These are phyloP conservation scores for Sander vitreus DNA, from an alignment of 2,113 vertebrate species.

Conservation along the genomic window DNA sequence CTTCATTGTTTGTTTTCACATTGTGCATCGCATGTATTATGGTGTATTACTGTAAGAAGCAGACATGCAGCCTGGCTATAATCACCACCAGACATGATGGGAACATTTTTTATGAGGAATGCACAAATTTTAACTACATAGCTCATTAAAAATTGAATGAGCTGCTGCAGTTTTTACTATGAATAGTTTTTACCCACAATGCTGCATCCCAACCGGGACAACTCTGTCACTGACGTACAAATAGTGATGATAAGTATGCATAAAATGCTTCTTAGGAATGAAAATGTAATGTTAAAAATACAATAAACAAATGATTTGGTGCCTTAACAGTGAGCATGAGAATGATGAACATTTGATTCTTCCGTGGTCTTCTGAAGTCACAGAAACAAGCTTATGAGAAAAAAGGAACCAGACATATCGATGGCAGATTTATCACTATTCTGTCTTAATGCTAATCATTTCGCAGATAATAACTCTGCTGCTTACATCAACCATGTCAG, in stretches of 20 bases:
- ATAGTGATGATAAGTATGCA: constrained; percentile 16
- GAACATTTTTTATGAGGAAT: constrained; percentile 47
- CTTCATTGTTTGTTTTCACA: constrained; percentile 45
- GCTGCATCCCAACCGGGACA: not conserved
- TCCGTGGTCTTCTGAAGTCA: constrained; percentile 12
- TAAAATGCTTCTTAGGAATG: not conserved
- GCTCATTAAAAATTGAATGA: constrained; percentile 55
- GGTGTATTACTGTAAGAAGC: constrained; percentile 32
- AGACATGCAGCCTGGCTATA: constrained; percentile 45
- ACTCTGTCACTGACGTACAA: constrained; percentile 15
- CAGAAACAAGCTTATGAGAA: constrained; percentile 27
- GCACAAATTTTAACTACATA: constrained; percentile 47
- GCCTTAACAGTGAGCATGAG: not conserved
- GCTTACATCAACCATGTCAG: constrained; percentile 46
- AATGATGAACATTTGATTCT: constrained; percentile 1
- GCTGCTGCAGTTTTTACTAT: constrained; percentile 38
- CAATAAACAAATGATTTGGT: not conserved
- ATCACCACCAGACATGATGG: constrained; percentile 59
- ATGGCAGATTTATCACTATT: constrained; percentile 44
- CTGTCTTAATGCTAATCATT: constrained; percentile 43
- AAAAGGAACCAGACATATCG: constrained; percentile 21
- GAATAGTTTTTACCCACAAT: constrained; percentile 16
- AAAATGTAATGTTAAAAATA: not conserved
- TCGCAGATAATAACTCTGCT: constrained; percentile 69
- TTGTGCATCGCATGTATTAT: constrained; percentile 42